phyloP scores from a whole-genome alignment of 2,113 vertebrate species.

The Cyanoderma ruficeps region DNA sequence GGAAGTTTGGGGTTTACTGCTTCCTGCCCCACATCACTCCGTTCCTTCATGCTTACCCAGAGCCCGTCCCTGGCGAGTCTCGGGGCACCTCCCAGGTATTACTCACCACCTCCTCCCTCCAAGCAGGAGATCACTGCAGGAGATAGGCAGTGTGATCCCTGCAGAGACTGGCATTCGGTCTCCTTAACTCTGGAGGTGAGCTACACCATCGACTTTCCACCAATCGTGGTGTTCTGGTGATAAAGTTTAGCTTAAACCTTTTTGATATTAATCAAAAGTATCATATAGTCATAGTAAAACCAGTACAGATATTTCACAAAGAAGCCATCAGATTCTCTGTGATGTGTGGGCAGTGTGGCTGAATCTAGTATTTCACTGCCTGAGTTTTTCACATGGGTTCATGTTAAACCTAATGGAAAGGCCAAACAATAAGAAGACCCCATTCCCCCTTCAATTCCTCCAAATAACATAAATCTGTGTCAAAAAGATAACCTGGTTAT shows the following conservation, averaged over 20 bases:
- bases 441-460: background rate
- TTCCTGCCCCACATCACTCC: background rate
- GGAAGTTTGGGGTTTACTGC: background rate
- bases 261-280: background rate
- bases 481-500: background rate
- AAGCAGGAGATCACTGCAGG: background rate
- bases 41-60: fast-evolving
- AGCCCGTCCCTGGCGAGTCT: background rate
- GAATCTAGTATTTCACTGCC: background rate
- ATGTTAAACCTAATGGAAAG: background rate
- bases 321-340: background rate
- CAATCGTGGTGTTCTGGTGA: background rate
- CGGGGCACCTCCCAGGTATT: background rate
- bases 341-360: background rate
- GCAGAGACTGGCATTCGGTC: background rate
- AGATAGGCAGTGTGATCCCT: background rate
- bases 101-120: background rate
- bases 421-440: background rate
- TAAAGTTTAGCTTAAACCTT: background rate
- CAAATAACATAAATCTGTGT: background rate
- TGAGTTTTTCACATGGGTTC: background rate
- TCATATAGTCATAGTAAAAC: background rate
- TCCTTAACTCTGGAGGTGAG: background rate
- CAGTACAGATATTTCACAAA: background rate
- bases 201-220: background rate